Conservation (phyloP, 2,797 vertebrate species). For the Synanceia verrucosa region DNA sequence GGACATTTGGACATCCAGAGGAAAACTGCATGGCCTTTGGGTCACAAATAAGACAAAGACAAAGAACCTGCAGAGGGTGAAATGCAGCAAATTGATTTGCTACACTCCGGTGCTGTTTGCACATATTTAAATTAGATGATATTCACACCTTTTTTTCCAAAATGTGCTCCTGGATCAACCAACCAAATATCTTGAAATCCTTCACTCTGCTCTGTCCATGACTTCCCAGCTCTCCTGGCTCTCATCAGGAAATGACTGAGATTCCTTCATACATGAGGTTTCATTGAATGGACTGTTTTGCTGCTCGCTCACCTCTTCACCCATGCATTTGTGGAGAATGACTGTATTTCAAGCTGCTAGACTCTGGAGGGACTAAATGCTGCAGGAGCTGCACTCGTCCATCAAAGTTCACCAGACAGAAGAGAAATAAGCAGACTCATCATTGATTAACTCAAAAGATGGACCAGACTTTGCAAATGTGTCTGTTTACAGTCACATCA, state of each 20-base stretch:
- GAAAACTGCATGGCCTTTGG: background rate
- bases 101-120: background rate
- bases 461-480: background rate
- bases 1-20: background rate
- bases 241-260: constrained; percentile 36
- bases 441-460: constrained; percentile 6
- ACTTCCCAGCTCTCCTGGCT: constrained; percentile 35
- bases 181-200: constrained; percentile 18
- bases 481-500: background rate
- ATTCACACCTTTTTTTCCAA: fast-evolving
- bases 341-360: constrained; percentile 28
- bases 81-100: background rate
- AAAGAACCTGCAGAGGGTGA: background rate
- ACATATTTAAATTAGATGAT: background rate
- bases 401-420: constrained; percentile 23
- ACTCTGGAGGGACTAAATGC: constrained; percentile 3
- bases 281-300: constrained; percentile 54
- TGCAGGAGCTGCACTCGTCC: constrained; percentile 13
- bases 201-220: constrained; percentile 39
- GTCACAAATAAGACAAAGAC: background rate
- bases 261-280: constrained; percentile 10
- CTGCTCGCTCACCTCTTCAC: constrained; percentile 47
- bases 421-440: constrained; percentile 11
- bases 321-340: constrained; percentile 38
- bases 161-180: background rate